Evolutionary conservation across 2,113 vertebrate species (phyloP).

Genomic region (Panthera leo): DNA sequence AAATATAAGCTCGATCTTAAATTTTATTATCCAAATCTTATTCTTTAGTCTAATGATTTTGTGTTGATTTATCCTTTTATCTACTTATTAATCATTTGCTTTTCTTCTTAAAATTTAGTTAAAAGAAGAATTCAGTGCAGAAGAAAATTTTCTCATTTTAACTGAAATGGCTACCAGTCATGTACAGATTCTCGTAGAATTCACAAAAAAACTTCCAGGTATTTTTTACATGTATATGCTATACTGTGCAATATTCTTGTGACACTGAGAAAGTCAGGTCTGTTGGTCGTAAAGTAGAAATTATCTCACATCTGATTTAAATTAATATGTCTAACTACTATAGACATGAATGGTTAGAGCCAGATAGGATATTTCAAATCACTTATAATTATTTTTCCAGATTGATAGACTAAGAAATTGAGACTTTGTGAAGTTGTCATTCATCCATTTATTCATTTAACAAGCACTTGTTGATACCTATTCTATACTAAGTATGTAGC

Average conservation of each 20-base stretch:
- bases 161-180: slow-evolving; percentile 99
- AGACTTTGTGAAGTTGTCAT: neutral
- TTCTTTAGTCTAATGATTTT: slow-evolving; percentile 42
- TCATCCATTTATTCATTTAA: neutral
- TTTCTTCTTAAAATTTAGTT: slow-evolving; percentile 85
- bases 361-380: neutral
- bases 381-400: slow-evolving; percentile 33
- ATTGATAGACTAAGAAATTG: neutral
- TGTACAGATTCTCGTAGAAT: slow-evolving; percentile 97
- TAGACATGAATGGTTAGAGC: neutral
- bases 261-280: neutral
- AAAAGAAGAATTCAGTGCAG: slow-evolving; percentile 94
- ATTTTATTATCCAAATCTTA: neutral
- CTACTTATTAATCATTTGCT: slow-evolving; percentile 61
- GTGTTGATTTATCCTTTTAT: slow-evolving; percentile 35
- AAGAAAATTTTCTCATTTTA: slow-evolving; percentile 97
- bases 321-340: neutral
- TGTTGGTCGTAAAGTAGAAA: neutral
- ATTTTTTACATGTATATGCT: slow-evolving; percentile 19
- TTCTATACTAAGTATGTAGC: neutral
- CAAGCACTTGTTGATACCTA: neutral
- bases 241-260: neutral
- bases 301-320: neutral
- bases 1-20: neutral
- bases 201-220: slow-evolving; percentile 99